Conservation (phyloP, 2,888 invertebrate genomes). For the Philereme transversata region DNA sequence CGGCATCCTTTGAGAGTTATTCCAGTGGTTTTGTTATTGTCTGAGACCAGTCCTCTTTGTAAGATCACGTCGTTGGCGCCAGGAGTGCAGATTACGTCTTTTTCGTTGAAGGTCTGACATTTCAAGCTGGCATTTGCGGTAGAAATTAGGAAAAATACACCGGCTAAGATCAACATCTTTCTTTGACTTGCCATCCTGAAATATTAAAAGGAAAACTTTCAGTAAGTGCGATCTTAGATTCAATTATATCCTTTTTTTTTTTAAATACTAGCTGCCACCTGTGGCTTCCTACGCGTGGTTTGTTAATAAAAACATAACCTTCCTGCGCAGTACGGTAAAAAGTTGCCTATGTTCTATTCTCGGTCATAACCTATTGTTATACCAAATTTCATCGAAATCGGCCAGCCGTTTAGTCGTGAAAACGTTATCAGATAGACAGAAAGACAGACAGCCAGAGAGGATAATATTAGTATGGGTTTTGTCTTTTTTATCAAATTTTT, state of each 20-base stretch:
- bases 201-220: slow-evolving; percentile 1
- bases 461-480: no score
- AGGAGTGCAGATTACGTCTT: slow-evolving; percentile 44
- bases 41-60: slow-evolving; percentile 48
- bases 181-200: slow-evolving; percentile 23
- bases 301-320: no score
- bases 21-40: slow-evolving; percentile 44
- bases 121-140: slow-evolving; percentile 24
- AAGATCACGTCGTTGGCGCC: slow-evolving; percentile 41
- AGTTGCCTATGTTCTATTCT: no score
- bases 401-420: no score
- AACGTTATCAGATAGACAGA: no score
- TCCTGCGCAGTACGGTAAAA: no score
- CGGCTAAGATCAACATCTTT: slow-evolving; percentile 1
- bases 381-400: no score
- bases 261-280: no score
- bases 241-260: neutral
- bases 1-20: slow-evolving; percentile 47
- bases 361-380: no score
- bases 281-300: no score
- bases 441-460: no score
- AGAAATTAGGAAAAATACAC: neutral
- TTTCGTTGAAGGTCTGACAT: slow-evolving; percentile 38
- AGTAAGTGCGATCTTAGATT: neutral
- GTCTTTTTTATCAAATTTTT: no score